Percentiles rank a stretch among this genome's conserved stretches.
These are phyloP conservation scores for Drosophila carrolli DNA, from an alignment of 1,140 invertebrate genomes.

Conservation along the genomic window DNA sequence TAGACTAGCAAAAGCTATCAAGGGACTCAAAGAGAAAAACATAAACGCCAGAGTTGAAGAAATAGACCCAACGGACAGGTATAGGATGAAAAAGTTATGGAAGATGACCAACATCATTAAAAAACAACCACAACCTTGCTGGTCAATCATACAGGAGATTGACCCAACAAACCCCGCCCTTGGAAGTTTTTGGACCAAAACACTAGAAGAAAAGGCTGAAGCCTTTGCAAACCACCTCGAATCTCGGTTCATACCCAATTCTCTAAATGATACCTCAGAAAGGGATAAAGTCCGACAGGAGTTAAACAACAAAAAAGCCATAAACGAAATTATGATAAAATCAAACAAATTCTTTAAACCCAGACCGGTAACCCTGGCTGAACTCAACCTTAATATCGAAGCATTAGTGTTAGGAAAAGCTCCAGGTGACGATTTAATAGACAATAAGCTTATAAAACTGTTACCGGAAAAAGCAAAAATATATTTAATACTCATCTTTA, in stretches of 20 bases:
- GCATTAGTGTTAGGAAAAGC: too few relatives aligned
- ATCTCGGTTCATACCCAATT: constrained; percentile 3
- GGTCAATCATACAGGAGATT: neutral
- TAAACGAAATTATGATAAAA: neutral
- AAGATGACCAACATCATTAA: neutral
- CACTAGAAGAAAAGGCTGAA: constrained; percentile 18
- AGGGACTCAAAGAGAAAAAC: neutral
- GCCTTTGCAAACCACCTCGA: neutral
- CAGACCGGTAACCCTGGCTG: too few relatives aligned
- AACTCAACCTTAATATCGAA: too few relatives aligned
- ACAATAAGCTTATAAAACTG: too few relatives aligned
- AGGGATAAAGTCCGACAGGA: too few relatives aligned
- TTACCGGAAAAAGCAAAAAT: too few relatives aligned
- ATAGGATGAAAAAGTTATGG: constrained; percentile 17
- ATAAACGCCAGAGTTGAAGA: neutral
- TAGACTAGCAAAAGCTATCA: neutral
- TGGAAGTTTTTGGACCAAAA: neutral
- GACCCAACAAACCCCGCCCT: neutral
- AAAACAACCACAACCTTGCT: constrained; percentile 13
- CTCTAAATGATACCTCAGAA: too few relatives aligned
- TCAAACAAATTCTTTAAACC: too few relatives aligned
- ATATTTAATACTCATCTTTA: too few relatives aligned
- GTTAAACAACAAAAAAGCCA: neutral
- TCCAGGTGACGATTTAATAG: too few relatives aligned
- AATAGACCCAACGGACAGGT: neutral